Evolutionary conservation across 2,797 vertebrate species (phyloP).

Genomic region (Aplochiton taeniatus): DNA sequence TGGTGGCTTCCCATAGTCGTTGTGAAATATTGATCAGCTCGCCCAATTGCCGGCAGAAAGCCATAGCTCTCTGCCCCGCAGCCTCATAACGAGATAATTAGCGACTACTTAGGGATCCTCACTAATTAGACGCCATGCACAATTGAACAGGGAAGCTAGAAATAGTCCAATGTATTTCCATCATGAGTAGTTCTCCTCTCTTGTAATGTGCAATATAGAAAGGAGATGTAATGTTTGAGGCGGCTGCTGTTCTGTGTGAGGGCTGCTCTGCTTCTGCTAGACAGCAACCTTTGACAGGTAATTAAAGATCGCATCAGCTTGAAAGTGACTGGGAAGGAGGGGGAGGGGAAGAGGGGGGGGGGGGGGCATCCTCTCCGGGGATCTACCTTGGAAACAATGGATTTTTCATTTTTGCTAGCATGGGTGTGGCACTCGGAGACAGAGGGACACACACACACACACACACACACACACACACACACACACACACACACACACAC

Average conservation of each 20-base stretch:
- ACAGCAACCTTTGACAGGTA: background rate
- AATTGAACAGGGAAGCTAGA: slow-evolving; percentile 1
- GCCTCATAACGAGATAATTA: background rate
- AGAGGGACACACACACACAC: slow-evolving; percentile 3
- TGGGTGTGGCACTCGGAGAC: background rate
- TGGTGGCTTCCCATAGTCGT: no score
- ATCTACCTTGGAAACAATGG: background rate
- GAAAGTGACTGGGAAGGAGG: no score
- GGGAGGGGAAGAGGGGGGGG: no score
- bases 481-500: background rate
- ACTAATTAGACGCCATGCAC: slow-evolving; percentile 20
- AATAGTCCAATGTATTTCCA: background rate
- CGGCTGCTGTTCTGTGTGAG: background rate
- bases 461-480: slow-evolving; percentile 7
- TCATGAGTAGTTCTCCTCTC: background rate
- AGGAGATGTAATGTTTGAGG: background rate
- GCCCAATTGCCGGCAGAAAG: background rate
- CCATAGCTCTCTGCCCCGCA: background rate
- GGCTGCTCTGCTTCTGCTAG: background rate
- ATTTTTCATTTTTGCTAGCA: background rate
- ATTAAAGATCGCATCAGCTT: background rate
- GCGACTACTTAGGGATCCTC: background rate
- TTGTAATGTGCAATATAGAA: background rate
- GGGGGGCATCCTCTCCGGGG: background rate
- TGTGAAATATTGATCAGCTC: background rate